A percentile compares a stretch with the other conserved stretches of the same genome.
These are phyloP conservation scores for Adrianichthys oophorus DNA, from an alignment of 2,797 vertebrate species.

Conservation along the genomic window DNA sequence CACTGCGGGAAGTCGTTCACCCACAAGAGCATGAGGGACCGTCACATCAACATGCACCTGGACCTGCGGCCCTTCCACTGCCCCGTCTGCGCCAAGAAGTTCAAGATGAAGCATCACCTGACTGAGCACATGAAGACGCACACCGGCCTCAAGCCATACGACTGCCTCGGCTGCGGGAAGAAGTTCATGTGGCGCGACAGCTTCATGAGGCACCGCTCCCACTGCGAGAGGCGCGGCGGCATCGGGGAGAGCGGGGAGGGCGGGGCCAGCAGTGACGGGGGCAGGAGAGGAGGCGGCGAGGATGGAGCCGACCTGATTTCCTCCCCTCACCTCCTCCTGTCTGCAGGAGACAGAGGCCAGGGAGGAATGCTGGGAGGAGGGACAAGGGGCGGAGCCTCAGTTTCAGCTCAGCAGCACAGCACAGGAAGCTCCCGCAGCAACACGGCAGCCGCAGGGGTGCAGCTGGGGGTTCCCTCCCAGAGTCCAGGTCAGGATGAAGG, in stretches of 20 bases:
- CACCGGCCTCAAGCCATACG: constrained; percentile 91
- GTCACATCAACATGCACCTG: constrained; percentile 96
- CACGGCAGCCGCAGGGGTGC: constrained; percentile 45
- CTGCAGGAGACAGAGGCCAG: constrained; percentile 57
- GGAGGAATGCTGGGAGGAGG: constrained; percentile 38
- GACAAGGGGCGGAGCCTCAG: constrained; percentile 31
- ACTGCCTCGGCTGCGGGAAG: constrained; percentile 87
- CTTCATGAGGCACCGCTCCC: constrained; percentile 90
- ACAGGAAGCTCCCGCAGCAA: constrained; percentile 33
- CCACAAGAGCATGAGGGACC: constrained; percentile 93
- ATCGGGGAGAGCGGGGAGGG: constrained; percentile 32
- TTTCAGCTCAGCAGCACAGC: constrained; percentile 50
- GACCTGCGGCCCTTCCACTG: constrained; percentile 93
- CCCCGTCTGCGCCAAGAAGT: constrained; percentile 90
- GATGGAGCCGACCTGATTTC: constrained; percentile 60
- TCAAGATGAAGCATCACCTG: constrained; percentile 98
- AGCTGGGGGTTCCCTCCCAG: constrained; percentile 59
- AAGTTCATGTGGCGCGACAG: constrained; percentile 98
- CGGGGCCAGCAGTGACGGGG: constrained; percentile 25
- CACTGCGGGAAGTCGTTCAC: constrained; percentile 95
- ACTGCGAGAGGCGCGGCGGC: constrained; percentile 83
- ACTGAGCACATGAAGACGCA: constrained; percentile 98
- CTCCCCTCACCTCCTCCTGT: constrained; percentile 63
- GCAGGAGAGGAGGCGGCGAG: constrained; percentile 44
- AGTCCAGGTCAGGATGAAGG: constrained; percentile 52